Base-by-base conservation (phyloP, 2,888 invertebrate species). In the Sarcophaga variegata region DNA sequence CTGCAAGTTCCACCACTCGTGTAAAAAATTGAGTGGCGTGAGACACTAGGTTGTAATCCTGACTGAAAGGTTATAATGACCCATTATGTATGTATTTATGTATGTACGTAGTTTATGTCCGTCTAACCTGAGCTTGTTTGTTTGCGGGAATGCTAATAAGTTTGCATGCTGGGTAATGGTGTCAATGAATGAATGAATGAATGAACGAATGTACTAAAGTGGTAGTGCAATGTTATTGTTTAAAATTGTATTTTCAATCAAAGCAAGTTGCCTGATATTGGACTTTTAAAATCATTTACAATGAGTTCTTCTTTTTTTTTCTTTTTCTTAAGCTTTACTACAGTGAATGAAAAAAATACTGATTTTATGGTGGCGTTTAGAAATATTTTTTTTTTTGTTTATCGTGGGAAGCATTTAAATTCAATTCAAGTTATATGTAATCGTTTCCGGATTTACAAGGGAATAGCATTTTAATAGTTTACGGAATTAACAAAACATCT, bases 211-310 rank as follows among this genome's bases (percentile, higher is more conserved):
- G 62, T 62, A 47, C 27, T 78, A 66, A 47, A 54, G 54, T 37
- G 45, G 14, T 49, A 14, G 59, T 71, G 54, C 49, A 62, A 69
- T 72, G 72, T 59, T 47, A 86, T 86, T 86, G 76, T 86, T 62
- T 83, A 69, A 80, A 79, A 79, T 75, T 82, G 60, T 67, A 66
- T 80, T 63, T 80, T 80, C 80, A 83, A 86, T 81, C 79, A 82
- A 79, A 82, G 79, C 82, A 82, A 76, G 80, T 83, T 83, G 79
- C 54, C 59, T 83, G 79, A 63, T 72, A 67, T 25, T 22, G 37
- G 37, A 37, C 6, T 75, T 17, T 25, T 60, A 80, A 70, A 80
- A 4, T 27, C 22, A 37, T 62, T 82, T 80, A 76, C 84, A 80
- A 80, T 84, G 66, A 22, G 27, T 37, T 66, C 64, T 70, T 20